phyloP scores from a whole-genome alignment of 1,140 invertebrate genomes.

The Bradynema listronoti region DNA sequence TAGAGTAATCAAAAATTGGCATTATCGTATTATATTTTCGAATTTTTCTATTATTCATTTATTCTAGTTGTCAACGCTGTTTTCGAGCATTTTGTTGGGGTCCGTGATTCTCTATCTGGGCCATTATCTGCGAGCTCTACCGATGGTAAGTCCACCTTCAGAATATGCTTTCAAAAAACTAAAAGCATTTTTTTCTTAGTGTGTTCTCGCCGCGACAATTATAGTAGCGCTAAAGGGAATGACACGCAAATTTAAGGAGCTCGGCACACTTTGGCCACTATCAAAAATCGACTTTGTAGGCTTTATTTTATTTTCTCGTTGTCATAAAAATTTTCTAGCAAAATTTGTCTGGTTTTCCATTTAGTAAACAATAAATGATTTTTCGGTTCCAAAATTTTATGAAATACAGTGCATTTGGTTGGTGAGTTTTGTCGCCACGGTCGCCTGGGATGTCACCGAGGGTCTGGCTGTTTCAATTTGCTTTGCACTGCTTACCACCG shows the following conservation, averaged over 20 bases:
- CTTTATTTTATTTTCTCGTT: neutral
- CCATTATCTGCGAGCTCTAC: slow-evolving; percentile 37
- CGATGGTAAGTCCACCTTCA: slow-evolving; percentile 43
- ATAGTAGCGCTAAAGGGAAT: slow-evolving; percentile 51
- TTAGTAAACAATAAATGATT: slow-evolving; percentile 2
- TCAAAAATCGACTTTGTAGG: slow-evolving; percentile 56
- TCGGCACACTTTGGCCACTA: slow-evolving; percentile 49
- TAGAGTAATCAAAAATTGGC: too few relatives aligned
- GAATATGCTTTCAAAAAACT: neutral
- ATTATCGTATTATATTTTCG: neutral
- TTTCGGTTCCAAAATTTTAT: neutral
- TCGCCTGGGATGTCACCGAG: slow-evolving; percentile 47
- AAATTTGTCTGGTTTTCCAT: neutral
- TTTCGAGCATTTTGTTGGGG: slow-evolving; percentile 41
- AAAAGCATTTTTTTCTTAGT: slow-evolving; percentile 24
- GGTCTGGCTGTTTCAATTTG: slow-evolving; percentile 47
- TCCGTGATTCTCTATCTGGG: slow-evolving; percentile 51
- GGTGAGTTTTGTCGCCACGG: slow-evolving; percentile 50
- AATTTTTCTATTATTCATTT: slow-evolving; percentile 11
- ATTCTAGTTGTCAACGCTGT: slow-evolving; percentile 42
- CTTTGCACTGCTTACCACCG: slow-evolving; percentile 54
- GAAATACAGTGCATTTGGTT: slow-evolving; percentile 46
- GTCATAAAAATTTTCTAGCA: slow-evolving; percentile 5
- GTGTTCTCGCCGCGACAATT: slow-evolving; percentile 52
- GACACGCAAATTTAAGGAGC: slow-evolving; percentile 47